Evolutionary conservation across 2,888 invertebrate species (phyloP).

Genomic region (Campaea margaritaria): DNA sequence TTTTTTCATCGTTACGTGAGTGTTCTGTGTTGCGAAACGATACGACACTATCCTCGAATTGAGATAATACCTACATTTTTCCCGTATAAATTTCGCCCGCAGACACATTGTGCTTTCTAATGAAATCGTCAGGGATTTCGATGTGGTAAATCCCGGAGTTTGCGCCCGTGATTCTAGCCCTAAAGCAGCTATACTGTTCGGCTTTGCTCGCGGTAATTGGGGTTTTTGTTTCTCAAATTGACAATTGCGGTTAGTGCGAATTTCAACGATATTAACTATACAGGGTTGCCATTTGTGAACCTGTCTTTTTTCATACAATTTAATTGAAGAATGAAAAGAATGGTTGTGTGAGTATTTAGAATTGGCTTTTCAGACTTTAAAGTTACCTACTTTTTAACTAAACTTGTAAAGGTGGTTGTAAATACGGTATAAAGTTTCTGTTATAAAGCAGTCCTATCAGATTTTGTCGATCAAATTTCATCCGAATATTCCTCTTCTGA

Average conservation of each 20-base stretch:
- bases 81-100: slow-evolving; percentile 16
- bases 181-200: slow-evolving; percentile 30
- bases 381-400: too few relatives aligned
- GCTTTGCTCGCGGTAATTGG: slow-evolving; percentile 34
- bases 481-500: too few relatives aligned
- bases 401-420: too few relatives aligned
- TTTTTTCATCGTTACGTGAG: background rate
- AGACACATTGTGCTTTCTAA: slow-evolving; percentile 31
- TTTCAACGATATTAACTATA: slow-evolving; percentile 1
- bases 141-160: slow-evolving; percentile 32
- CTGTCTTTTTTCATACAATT: background rate
- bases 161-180: slow-evolving; percentile 23
- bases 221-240: slow-evolving; percentile 39
- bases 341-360: too few relatives aligned
- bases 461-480: too few relatives aligned
- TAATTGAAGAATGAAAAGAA: too few relatives aligned
- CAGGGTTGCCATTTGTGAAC: background rate
- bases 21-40: slow-evolving; percentile 17
- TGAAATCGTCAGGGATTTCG: slow-evolving; percentile 34
- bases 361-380: too few relatives aligned
- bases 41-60: slow-evolving; percentile 16
- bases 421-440: too few relatives aligned
- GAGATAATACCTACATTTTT: slow-evolving; percentile 22
- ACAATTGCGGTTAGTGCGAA: slow-evolving; percentile 33
- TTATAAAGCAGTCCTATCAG: too few relatives aligned